Evolutionary conservation across 2,888 invertebrate species (phyloP).

Genomic region (Metacarcinus magister): DNA sequence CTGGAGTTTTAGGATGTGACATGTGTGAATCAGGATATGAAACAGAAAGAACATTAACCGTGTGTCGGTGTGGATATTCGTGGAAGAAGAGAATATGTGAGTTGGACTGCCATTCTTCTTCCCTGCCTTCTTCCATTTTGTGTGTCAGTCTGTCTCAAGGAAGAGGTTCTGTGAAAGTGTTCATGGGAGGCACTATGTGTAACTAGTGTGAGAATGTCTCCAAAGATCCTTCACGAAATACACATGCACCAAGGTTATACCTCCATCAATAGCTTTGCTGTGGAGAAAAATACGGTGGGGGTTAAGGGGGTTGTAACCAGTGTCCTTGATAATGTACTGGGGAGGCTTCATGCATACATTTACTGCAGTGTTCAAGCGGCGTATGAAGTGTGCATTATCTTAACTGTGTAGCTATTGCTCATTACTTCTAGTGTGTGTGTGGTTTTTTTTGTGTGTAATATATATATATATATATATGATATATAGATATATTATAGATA

Average conservation of each 20-base stretch:
- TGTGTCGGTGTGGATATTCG: conserved; percentile 80
- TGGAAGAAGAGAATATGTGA: conserved; percentile 82
- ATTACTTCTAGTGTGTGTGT: not conserved
- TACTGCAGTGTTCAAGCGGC: conserved; percentile 45
- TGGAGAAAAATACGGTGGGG: not conserved
- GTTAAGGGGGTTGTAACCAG: not conserved
- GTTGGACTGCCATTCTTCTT: conserved; percentile 73
- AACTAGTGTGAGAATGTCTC: conserved; percentile 29
- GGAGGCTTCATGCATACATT: conserved; percentile 60
- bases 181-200: not conserved
- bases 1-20: conserved; percentile 79
- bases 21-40: conserved; percentile 82
- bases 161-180: conserved; percentile 13
- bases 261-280: not conserved
- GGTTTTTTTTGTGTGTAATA: too few species aligned
- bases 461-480: too few species aligned
- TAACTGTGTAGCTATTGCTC: not conserved
- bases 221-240: not conserved
- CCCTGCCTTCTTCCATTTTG: conserved; percentile 60
- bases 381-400: not conserved
- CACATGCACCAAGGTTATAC: not conserved
- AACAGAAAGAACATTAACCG: conserved; percentile 81
- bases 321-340: conserved; percentile 69
- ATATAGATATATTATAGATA: too few species aligned
- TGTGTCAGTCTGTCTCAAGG: conserved; percentile 64